These are phyloP conservation scores for Pseudomyrmex pallidus DNA, from an alignment of 1,140 invertebrate genomes.

Conservation along the genomic window DNA sequence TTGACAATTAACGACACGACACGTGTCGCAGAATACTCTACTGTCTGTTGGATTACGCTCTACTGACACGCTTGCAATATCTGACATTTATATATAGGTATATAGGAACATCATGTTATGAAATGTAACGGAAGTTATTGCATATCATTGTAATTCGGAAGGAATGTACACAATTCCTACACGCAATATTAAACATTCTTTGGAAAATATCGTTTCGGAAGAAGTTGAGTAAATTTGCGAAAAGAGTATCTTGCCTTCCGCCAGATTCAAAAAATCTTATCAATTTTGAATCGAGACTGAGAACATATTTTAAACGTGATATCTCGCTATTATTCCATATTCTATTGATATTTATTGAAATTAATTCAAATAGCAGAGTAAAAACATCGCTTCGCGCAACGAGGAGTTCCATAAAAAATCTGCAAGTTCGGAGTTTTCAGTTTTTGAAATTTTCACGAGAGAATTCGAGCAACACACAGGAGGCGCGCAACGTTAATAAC, in stretches of 20 bases:
- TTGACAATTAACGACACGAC: conserved; percentile 61
- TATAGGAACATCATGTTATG: conserved; percentile 41
- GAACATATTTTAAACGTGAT: conserved; percentile 37
- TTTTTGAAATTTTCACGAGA: conserved; percentile 24
- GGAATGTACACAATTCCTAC: neutral
- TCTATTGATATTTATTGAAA: conserved; percentile 31
- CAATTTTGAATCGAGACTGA: conserved; percentile 60
- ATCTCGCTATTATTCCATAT: conserved; percentile 28
- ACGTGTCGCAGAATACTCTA: conserved; percentile 51
- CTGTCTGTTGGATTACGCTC: conserved; percentile 24
- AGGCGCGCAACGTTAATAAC: conserved; percentile 51
- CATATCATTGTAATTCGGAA: conserved; percentile 6
- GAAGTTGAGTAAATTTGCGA: neutral
- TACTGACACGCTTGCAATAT: conserved; percentile 51
- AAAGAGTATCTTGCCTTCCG: conserved; percentile 6
- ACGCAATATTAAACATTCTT: conserved; percentile 3
- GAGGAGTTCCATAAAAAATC: conserved; percentile 26
- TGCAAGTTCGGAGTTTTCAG: neutral
- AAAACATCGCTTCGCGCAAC: conserved; percentile 6
- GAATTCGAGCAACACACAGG: neutral
- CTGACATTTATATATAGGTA: conserved; percentile 51
- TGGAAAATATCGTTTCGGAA: neutral
- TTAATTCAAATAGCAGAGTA: conserved; percentile 26
- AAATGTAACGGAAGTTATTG: conserved; percentile 44
- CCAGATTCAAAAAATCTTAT: conserved; percentile 30